These are phyloP conservation scores for Ptilonorhynchus violaceus DNA, from an alignment of 2,113 vertebrate species.

Conservation along the genomic window DNA sequence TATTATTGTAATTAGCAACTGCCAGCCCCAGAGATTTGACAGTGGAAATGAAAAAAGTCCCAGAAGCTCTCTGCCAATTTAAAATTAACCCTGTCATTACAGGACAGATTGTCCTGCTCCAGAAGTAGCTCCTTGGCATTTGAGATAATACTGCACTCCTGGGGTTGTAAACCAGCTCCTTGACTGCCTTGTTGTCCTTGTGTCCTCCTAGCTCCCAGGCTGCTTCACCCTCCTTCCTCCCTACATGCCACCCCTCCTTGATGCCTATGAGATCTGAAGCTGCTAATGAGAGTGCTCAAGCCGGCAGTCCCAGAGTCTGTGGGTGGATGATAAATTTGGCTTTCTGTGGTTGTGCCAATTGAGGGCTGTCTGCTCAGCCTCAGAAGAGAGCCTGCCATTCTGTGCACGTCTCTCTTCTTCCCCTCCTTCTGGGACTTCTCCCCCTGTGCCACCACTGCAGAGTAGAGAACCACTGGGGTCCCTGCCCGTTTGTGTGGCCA, in stretches of 20 bases:
- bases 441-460: neutral
- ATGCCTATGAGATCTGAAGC: neutral
- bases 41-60: neutral
- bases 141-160: neutral
- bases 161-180: neutral
- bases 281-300: neutral
- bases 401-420: neutral
- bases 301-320: fast-evolving
- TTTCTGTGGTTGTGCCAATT: neutral
- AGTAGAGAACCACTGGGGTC: neutral
- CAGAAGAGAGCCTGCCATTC: neutral
- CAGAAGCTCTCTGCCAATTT: neutral
- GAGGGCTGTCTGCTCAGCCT: neutral
- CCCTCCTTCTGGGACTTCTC: neutral
- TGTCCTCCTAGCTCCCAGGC: neutral
- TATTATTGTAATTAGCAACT: slow-evolving; percentile 15
- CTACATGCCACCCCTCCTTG: neutral
- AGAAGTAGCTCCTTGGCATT: neutral
- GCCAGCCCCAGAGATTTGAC: neutral
- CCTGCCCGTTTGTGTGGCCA: fast-evolving
- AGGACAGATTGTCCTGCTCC: neutral
- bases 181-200: neutral
- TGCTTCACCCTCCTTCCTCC: neutral
- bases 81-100: slow-evolving; percentile 12
- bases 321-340: neutral